Conservation (phyloP, 2,797 vertebrate species). For the Anguilla marmorata region DNA sequence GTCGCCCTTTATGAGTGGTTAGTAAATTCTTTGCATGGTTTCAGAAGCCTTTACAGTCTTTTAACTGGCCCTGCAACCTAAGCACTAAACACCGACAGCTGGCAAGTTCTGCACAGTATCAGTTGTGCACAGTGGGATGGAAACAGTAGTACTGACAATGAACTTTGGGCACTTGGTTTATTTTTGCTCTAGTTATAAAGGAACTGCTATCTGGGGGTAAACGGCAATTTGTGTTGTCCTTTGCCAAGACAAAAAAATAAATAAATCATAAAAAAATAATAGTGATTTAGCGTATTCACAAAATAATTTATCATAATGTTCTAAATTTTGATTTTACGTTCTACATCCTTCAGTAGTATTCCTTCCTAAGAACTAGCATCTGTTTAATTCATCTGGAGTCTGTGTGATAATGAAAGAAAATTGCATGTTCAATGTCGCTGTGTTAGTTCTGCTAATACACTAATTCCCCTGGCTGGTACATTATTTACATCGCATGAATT, state of each 20-base stretch:
- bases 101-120: neutral
- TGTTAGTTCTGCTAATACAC: neutral
- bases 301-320: neutral
- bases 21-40: too few species aligned
- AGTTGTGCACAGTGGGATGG: neutral
- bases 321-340: neutral
- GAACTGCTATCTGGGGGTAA: neutral
- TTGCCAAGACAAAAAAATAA: neutral
- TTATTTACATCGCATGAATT: constrained; percentile 1
- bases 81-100: neutral
- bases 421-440: neutral
- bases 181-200: neutral
- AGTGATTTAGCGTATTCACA: neutral
- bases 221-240: neutral
- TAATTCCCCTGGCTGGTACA: neutral
- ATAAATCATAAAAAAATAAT: neutral
- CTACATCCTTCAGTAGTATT: neutral
- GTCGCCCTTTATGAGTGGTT: too few species aligned
- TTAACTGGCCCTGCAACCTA: neutral
- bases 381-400: neutral
- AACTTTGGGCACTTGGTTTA: neutral
- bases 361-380: neutral
- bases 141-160: too few species aligned
- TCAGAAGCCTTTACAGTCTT: too few species aligned
- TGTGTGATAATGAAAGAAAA: neutral